A percentile compares a stretch with the other conserved stretches of the same genome.
Evolutionary conservation across 2,797 vertebrate genomes (phyloP).

Genomic region (Menidia menidia): DNA sequence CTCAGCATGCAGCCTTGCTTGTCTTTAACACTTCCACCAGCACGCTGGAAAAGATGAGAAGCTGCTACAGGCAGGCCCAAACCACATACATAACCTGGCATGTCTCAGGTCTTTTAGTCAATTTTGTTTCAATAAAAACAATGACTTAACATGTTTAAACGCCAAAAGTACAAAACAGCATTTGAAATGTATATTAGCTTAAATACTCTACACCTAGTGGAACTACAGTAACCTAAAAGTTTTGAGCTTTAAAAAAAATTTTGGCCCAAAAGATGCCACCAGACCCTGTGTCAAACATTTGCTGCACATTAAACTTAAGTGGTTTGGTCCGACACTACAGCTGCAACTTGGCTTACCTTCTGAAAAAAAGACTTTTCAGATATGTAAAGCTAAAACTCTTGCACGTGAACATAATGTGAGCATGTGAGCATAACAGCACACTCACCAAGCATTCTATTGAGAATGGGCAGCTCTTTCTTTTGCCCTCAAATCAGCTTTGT

Average conservation of each 20-base stretch:
- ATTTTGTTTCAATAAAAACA: neutral
- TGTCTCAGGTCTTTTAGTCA: neutral
- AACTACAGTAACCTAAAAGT: neutral
- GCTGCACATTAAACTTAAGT: slow-evolving; percentile 2
- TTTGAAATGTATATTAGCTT: neutral
- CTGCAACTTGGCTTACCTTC: neutral
- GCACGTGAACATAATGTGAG: slow-evolving; percentile 45
- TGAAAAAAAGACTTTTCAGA: slow-evolving; percentile 1
- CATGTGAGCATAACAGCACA: slow-evolving; percentile 38
- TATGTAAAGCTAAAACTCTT: slow-evolving; percentile 11
- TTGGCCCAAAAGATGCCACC: neutral
- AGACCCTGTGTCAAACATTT: neutral
- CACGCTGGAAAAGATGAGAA: slow-evolving; percentile 41
- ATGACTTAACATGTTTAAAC: neutral
- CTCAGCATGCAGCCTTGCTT: slow-evolving; percentile 60
- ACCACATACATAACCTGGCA: slow-evolving; percentile 49
- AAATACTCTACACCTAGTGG: neutral
- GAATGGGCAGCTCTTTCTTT: neutral
- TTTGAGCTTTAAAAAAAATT: neutral
- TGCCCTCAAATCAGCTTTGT: neutral
- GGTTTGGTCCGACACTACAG: slow-evolving; percentile 41
- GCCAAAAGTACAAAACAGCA: too few relatives aligned
- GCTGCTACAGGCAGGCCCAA: slow-evolving; percentile 62
- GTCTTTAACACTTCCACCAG: slow-evolving; percentile 34
- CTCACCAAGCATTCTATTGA: slow-evolving; percentile 28